Evolutionary conservation across 2,797 vertebrate species (phyloP), one percentile per base, ranked within the genome.

Genomic region (Hippopotamyrus pictus): DNA sequence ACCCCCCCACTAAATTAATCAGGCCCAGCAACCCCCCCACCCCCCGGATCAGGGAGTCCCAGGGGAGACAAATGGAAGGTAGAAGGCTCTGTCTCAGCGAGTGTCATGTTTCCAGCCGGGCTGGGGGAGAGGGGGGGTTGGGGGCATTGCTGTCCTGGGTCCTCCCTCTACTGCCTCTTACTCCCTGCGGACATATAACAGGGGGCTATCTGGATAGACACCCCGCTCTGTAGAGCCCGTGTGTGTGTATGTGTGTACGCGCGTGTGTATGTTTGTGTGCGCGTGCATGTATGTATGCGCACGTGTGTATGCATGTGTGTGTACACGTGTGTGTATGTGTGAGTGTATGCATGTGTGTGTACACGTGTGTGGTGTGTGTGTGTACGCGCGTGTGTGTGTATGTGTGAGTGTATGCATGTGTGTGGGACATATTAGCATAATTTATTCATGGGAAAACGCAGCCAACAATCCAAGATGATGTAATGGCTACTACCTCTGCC

Each of bases 401-500:
- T 48, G 8, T 0, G 46, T 48, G 46, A 7, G 46, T 9, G 1
- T 9, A 8, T 9, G 46, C 8, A 48, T 44, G 41, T 44, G 41
- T 44, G 59, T 25, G 59, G n/a, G 25, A 65, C 9, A 7, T 86
- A 17, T 7, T 48, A 14, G n/a, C 29, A 44, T 88, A 41, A 87
- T 88, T 25, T 88, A 88, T 88, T 88, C 37, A 62, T 88, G 57
- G 86, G 44, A 88, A 44, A 69, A 69, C 59, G 33, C n/a, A 22
- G 54, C 46, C 59, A 14, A 88, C n/a, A 44, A 22, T 46, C 57
- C 59, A 9, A 25, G 37, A 46, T 69, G 41, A 88, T 12, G 62
- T 50, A 22, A 50, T 29, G 59, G 59, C 57, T 59, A 22, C 57
- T n/a, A n/a, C 19, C 54, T 59, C 54, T 59, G 54, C 19, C 19